These are phyloP conservation scores for Bilobella aurantiaca DNA, from an alignment of 1,140 invertebrate genomes.

Conservation along the genomic window DNA sequence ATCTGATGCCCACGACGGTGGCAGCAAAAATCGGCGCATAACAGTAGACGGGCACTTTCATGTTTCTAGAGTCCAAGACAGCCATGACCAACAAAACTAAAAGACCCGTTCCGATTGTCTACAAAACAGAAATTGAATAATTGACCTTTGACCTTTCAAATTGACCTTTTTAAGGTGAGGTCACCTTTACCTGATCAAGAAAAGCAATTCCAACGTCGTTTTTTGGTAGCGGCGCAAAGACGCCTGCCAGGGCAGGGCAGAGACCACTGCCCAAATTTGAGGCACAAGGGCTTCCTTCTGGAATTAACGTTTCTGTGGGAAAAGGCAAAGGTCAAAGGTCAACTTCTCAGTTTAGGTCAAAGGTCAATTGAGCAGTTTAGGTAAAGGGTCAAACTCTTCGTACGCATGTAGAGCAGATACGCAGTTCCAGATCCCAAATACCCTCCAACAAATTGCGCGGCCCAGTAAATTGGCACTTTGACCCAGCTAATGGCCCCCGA, in stretches of 20 bases:
- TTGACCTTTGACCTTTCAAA: background rate
- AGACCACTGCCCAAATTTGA: background rate
- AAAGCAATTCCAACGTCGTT: slow-evolving; percentile 1
- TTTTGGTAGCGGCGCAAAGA: background rate
- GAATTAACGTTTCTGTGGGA: too few relatives aligned
- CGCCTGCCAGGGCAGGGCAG: background rate
- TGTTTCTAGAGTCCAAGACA: background rate
- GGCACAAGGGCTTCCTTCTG: background rate
- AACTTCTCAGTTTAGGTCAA: background rate
- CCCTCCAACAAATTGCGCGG: slow-evolving; percentile 23
- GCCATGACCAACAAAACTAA: slow-evolving; percentile 2
- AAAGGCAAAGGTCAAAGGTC: too few relatives aligned
- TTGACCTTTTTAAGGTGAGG: background rate
- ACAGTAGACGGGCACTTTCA: slow-evolving; percentile 4
- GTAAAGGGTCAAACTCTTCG: background rate
- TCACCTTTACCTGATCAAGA: background rate
- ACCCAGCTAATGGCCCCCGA: slow-evolving; percentile 25
- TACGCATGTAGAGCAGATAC: slow-evolving; percentile 18
- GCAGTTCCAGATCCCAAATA: slow-evolving; percentile 21
- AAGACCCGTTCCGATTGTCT: background rate
- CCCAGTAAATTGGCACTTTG: slow-evolving; percentile 19
- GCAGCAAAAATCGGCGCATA: background rate
- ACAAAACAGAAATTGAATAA: too few relatives aligned
- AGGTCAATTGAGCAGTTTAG: background rate
- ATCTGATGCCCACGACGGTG: background rate